phyloP scores from a whole-genome alignment of 1,140 invertebrate genomes.

The Aphelinus atriplicis region DNA sequence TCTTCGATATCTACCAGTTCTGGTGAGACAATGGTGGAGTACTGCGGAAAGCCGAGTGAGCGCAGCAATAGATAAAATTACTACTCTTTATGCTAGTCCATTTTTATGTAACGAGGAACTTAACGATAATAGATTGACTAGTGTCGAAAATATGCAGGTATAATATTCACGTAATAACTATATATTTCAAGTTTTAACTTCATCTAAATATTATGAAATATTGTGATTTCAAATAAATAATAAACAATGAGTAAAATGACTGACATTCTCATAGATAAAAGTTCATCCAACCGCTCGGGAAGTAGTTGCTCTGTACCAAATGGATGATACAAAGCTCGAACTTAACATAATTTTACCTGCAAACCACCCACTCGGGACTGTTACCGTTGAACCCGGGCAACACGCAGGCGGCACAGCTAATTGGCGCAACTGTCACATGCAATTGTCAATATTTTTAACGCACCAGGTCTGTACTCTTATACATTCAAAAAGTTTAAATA shows the following conservation, averaged over 20 bases:
- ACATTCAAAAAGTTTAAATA: constrained; percentile 1
- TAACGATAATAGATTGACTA: constrained; percentile 61
- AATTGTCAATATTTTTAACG: constrained; percentile 81
- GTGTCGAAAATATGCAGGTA: constrained; percentile 79
- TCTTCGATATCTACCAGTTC: constrained; percentile 77
- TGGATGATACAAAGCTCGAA: constrained; percentile 86
- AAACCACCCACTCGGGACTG: constrained; percentile 83
- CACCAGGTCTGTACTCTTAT: constrained; percentile 73
- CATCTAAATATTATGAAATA: background rate
- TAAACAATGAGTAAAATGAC: too few species aligned
- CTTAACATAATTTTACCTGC: constrained; percentile 78
- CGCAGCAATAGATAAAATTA: constrained; percentile 80
- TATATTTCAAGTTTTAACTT: constrained; percentile 43
- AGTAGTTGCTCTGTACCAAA: constrained; percentile 81
- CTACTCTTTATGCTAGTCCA: constrained; percentile 77
- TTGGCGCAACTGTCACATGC: constrained; percentile 81
- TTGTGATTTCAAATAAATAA: too few species aligned
- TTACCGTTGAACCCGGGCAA: constrained; percentile 76
- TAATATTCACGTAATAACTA: constrained; percentile 27
- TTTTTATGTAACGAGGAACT: constrained; percentile 78
- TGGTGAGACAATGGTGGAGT: constrained; percentile 85
- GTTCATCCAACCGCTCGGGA: constrained; percentile 77
- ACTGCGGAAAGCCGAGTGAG: constrained; percentile 74
- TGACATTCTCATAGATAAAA: constrained; percentile 69
- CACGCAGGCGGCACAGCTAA: constrained; percentile 71